Evolutionary conservation across 2,888 invertebrate species (phyloP).

Genomic region (Drosophila bunnanda): DNA sequence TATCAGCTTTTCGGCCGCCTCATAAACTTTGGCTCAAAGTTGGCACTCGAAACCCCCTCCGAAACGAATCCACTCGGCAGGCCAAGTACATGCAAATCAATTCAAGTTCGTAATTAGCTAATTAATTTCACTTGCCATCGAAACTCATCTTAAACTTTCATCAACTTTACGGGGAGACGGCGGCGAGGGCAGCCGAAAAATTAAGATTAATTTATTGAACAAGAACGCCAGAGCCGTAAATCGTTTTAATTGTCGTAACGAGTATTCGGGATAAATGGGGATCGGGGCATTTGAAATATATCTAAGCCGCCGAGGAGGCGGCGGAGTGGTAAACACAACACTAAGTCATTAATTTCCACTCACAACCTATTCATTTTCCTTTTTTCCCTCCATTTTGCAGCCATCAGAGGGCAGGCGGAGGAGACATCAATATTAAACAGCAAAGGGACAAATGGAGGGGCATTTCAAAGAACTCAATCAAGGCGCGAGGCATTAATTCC

Average conservation of each 20-base stretch:
- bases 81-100: slow-evolving; percentile 59
- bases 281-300: slow-evolving; percentile 69
- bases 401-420: slow-evolving; percentile 29
- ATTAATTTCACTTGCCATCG: slow-evolving; percentile 61
- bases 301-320: slow-evolving; percentile 52
- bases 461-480: slow-evolving; percentile 78
- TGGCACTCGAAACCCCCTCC: background rate
- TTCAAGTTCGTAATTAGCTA: slow-evolving; percentile 71
- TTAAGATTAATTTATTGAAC: slow-evolving; percentile 74
- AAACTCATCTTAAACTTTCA: slow-evolving; percentile 21
- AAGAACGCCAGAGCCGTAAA: slow-evolving; percentile 58
- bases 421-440: slow-evolving; percentile 70
- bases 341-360: slow-evolving; percentile 73
- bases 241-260: slow-evolving; percentile 73
- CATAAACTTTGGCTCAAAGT: background rate
- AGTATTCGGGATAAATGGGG: slow-evolving; percentile 73
- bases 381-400: slow-evolving; percentile 42
- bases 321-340: slow-evolving; percentile 48
- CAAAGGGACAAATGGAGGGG: slow-evolving; percentile 74
- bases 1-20: slow-evolving; percentile 24
- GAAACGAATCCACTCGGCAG: background rate
- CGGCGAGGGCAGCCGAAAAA: slow-evolving; percentile 18
- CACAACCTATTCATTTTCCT: slow-evolving; percentile 52
- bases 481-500: slow-evolving; percentile 68
- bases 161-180: background rate